Evolutionary conservation across 2,888 invertebrate genomes (phyloP).

Genomic region (Agrypnus murinus): DNA sequence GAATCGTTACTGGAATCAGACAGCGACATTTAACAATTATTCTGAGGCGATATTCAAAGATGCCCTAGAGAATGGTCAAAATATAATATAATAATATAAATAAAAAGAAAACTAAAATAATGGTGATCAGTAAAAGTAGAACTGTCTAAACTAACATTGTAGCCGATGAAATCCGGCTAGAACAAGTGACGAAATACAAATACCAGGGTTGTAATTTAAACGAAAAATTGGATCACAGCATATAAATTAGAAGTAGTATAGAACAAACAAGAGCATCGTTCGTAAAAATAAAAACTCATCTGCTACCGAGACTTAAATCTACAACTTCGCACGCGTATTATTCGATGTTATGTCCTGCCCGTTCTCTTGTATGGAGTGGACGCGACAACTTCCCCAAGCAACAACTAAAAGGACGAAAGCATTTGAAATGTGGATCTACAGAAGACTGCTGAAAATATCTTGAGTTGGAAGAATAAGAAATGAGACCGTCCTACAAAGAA

Average conservation of each 20-base stretch:
- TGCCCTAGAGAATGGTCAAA: conserved; percentile 4
- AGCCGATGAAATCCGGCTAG: too few species aligned
- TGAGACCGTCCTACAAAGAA: too few species aligned
- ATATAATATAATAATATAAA: conserved; percentile 10
- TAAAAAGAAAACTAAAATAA: conserved; percentile 15
- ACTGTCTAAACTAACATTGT: too few species aligned
- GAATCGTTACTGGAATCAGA: conserved; percentile 18
- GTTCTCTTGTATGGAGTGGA: conserved; percentile 31
- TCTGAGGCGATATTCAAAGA: too few species aligned
- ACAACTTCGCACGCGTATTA: too few species aligned
- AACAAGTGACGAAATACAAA: too few species aligned
- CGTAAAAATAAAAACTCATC: conserved; percentile 16
- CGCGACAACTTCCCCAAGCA: conserved; percentile 10
- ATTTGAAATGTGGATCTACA: conserved; percentile 30
- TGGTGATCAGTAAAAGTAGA: too few species aligned
- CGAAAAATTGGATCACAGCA: conserved; percentile 24
- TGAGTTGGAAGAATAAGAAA: conserved; percentile 12
- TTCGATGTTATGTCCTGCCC: too few species aligned
- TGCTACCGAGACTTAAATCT: too few species aligned
- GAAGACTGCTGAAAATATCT: conserved; percentile 20
- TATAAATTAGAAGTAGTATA: too few species aligned
- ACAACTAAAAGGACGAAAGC: conserved; percentile 21
- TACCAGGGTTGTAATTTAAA: too few species aligned
- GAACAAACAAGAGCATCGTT: conserved; percentile 16
- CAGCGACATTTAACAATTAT: too few species aligned